Evolutionary conservation across 2,888 invertebrate species (phyloP).

Genomic region (Plebejus melissa): DNA sequence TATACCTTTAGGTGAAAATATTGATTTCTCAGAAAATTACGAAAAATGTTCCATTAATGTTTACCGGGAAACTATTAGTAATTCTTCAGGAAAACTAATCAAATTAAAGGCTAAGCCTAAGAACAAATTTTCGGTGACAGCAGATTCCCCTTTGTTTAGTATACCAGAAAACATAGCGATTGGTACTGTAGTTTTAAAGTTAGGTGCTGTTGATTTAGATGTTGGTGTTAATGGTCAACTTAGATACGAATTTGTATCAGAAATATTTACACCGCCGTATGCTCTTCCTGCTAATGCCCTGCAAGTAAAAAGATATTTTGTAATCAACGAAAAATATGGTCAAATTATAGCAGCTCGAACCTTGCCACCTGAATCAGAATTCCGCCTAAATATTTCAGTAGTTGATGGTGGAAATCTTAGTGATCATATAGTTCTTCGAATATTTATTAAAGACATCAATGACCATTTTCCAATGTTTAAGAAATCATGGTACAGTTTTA

Average conservation of each 20-base stretch:
- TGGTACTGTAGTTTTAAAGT: slow-evolving; percentile 83
- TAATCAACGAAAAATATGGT: slow-evolving; percentile 86
- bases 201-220: slow-evolving; percentile 86
- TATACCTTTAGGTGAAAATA: slow-evolving; percentile 83
- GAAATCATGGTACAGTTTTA: slow-evolving; percentile 90
- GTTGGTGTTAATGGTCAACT: slow-evolving; percentile 84
- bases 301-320: slow-evolving; percentile 83
- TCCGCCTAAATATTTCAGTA: slow-evolving; percentile 86
- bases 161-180: slow-evolving; percentile 86
- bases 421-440: slow-evolving; percentile 83
- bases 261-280: slow-evolving; percentile 81
- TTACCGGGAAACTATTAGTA: slow-evolving; percentile 61
- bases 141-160: slow-evolving; percentile 79
- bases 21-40: slow-evolving; percentile 82
- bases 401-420: slow-evolving; percentile 86
- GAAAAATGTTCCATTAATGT: slow-evolving; percentile 71
- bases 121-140: slow-evolving; percentile 58
- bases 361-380: slow-evolving; percentile 86
- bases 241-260: slow-evolving; percentile 84
- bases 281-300: slow-evolving; percentile 59
- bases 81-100: slow-evolving; percentile 48
- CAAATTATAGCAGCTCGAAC: slow-evolving; percentile 85
- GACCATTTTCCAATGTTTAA: slow-evolving; percentile 91
- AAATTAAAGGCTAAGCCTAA: slow-evolving; percentile 60
- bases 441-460: slow-evolving; percentile 89